Conservation (phyloP, 2,888 invertebrate genomes). For the Orchestes rusci region DNA sequence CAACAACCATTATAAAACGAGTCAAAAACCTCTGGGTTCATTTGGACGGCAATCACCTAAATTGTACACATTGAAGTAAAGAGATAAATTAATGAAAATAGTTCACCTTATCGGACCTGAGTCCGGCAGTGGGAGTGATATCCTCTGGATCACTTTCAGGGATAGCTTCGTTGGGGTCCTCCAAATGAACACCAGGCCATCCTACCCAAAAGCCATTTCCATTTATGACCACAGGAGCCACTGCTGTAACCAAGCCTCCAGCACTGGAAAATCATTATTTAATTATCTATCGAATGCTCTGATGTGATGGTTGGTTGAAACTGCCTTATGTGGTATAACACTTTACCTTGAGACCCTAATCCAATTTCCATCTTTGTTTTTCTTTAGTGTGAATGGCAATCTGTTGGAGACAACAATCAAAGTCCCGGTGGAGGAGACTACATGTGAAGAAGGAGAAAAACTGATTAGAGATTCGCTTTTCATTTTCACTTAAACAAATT, state of each 20-base stretch:
- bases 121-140: conserved; percentile 79
- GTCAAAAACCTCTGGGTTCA: conserved; percentile 70
- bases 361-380: conserved; percentile 65
- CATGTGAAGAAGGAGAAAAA: conserved; percentile 35
- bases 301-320: too few relatives aligned
- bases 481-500: conserved; percentile 9
- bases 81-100: background rate
- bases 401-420: conserved; percentile 90
- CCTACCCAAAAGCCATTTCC: conserved; percentile 85
- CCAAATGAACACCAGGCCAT: conserved; percentile 82
- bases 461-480: conserved; percentile 10
- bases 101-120: conserved; percentile 72
- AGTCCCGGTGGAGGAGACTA: conserved; percentile 51
- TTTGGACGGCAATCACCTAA: conserved; percentile 74
- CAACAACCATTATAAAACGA: conserved; percentile 90
- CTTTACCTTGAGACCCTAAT: conserved; percentile 78
- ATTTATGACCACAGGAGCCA: conserved; percentile 82
- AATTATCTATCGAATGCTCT: too few relatives aligned
- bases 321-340: too few relatives aligned
- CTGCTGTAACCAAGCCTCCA: conserved; percentile 84
- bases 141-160: conserved; percentile 83
- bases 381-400: conserved; percentile 76
- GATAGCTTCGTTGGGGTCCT: conserved; percentile 68
- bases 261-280: conserved; percentile 53
- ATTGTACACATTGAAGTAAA: background rate